These are phyloP conservation scores for Urocynchramus pylzowi DNA, from an alignment of 2,113 vertebrate genomes.

Conservation along the genomic window DNA sequence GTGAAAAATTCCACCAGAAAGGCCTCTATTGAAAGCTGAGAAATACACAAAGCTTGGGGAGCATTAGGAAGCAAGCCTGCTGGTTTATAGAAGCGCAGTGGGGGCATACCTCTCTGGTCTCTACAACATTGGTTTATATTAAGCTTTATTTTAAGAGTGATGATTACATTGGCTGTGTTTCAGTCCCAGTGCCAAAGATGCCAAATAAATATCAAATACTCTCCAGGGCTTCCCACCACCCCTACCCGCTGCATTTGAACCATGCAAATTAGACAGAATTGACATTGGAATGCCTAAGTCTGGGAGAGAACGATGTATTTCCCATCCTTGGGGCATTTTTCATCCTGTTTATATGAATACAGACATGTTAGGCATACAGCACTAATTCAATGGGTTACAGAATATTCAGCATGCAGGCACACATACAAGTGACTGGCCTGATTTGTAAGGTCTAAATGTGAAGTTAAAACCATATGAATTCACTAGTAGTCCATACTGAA, in stretches of 20 bases:
- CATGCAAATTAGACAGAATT: constrained; percentile 26
- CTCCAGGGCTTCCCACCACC: constrained; percentile 3
- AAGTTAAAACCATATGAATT: not conserved
- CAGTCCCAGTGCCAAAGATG: constrained; percentile 4
- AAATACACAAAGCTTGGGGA: constrained; percentile 6
- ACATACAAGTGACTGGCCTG: not conserved
- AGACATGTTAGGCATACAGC: not conserved
- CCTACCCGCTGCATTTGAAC: not conserved
- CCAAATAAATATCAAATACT: constrained; percentile 39
- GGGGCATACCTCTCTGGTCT: not conserved
- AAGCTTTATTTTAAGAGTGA: constrained; percentile 44
- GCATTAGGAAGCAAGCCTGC: constrained; percentile 10
- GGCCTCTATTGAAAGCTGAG: constrained; percentile 14
- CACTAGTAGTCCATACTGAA: not conserved
- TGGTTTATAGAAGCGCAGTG: constrained; percentile 12
- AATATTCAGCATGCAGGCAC: not conserved
- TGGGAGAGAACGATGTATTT: not conserved
- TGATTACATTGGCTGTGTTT: constrained; percentile 35
- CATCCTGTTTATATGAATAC: constrained; percentile 3
- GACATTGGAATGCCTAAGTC: constrained; percentile 23
- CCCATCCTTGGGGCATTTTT: constrained; percentile 10
- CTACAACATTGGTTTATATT: constrained; percentile 25
- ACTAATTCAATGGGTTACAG: not conserved
- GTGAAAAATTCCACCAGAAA: constrained; percentile 29
- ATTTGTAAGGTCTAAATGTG: not conserved